Percentiles rank a stretch among this genome's conserved stretches.
Evolutionary conservation across 2,888 invertebrate species (phyloP).

Genomic region (Hermaeophaga mercurialis): DNA sequence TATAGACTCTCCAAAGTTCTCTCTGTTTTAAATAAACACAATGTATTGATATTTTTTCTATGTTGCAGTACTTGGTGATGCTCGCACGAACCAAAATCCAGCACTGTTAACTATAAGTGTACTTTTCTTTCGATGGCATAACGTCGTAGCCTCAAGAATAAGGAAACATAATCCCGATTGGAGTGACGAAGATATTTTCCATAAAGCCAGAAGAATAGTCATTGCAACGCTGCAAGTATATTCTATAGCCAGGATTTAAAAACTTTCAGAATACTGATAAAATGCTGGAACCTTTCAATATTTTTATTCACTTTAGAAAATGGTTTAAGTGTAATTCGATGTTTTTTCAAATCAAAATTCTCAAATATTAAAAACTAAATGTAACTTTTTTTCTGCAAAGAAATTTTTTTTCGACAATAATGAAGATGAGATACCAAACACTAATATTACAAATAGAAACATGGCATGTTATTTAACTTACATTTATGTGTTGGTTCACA

Average conservation of each 20-base stretch:
- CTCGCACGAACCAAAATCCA: conserved; percentile 96
- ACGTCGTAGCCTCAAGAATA: conserved; percentile 82
- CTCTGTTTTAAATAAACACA: too few relatives aligned
- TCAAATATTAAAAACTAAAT: too few relatives aligned
- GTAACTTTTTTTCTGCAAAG: too few relatives aligned
- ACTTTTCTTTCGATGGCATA: conserved; percentile 95
- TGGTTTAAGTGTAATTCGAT: too few relatives aligned
- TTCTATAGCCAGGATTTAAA: neutral
- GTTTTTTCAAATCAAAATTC: too few relatives aligned
- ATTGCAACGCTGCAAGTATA: conserved; percentile 89
- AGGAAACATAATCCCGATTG: conserved; percentile 81
- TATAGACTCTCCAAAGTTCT: too few relatives aligned
- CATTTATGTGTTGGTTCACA: neutral
- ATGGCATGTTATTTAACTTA: too few relatives aligned
- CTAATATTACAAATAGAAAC: too few relatives aligned
- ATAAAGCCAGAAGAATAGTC: conserved; percentile 85
- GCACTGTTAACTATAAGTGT: conserved; percentile 92
- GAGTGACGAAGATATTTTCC: conserved; percentile 94
- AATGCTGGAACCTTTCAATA: neutral
- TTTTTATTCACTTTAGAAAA: too few relatives aligned
- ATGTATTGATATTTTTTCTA: neutral
- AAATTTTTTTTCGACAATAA: too few relatives aligned
- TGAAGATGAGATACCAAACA: too few relatives aligned
- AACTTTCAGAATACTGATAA: neutral
- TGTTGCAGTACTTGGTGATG: conserved; percentile 86